These are phyloP conservation scores for Aleiodes sp. DNA, from an alignment of 1,140 invertebrate species.

Conservation along the genomic window DNA sequence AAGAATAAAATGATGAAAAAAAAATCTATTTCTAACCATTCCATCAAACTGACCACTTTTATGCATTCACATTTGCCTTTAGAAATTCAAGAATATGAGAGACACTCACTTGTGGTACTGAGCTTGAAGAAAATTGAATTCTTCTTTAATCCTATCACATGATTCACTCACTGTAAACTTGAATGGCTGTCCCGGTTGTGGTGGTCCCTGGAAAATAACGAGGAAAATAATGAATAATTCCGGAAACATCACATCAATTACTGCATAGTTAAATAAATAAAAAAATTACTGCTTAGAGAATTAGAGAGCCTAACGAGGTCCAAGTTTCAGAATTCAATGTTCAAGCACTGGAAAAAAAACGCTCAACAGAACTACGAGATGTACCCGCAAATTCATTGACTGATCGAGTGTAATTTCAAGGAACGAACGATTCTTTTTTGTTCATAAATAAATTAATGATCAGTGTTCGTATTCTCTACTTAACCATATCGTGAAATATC, in stretches of 20 bases:
- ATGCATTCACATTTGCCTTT: background rate
- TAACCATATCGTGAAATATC: background rate
- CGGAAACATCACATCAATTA: background rate
- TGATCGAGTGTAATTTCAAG: too few species aligned
- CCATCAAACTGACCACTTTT: background rate
- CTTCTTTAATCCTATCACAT: conserved; percentile 92
- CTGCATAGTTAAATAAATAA: background rate
- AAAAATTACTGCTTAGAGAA: conserved; percentile 25
- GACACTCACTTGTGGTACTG: conserved; percentile 85
- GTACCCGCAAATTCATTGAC: too few species aligned
- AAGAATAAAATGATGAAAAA: too few species aligned
- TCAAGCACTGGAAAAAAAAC: too few species aligned
- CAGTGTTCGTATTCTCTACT: background rate
- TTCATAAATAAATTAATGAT: too few species aligned
- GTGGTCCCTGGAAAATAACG: conserved; percentile 77
- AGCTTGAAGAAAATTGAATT: conserved; percentile 86
- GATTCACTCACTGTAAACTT: conserved; percentile 93
- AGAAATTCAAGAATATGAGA: background rate
- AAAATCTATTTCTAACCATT: background rate
- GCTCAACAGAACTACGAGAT: too few species aligned
- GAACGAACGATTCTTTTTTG: too few species aligned
- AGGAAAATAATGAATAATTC: conserved; percentile 27
- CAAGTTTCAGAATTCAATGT: too few species aligned
- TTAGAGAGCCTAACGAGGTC: background rate
- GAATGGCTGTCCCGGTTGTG: conserved; percentile 85